Conservation (phyloP, 1,140 invertebrate species). For the Sinella curviseta region DNA sequence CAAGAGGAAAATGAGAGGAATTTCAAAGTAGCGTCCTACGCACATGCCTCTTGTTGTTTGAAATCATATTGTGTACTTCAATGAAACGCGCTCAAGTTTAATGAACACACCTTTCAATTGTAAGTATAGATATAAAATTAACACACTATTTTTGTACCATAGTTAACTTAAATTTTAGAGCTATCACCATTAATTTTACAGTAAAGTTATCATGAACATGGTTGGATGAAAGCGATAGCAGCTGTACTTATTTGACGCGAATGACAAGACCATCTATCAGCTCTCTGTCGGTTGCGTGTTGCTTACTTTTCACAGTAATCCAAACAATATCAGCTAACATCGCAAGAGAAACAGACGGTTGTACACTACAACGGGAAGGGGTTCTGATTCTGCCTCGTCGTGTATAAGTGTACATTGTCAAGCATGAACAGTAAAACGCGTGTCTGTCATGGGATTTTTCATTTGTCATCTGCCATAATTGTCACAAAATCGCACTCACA, state of each 20-base stretch:
- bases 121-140: no score
- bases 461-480: slow-evolving; percentile 6
- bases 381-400: not conserved
- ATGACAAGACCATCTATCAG: slow-evolving; percentile 1
- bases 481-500: slow-evolving; percentile 16
- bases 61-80: no score
- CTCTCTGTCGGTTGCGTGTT: not conserved
- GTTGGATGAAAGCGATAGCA: not conserved
- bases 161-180: no score
- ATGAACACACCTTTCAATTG: no score
- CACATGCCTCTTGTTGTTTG: no score
- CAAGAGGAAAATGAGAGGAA: no score
- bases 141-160: no score
- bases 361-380: no score
- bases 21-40: no score
- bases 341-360: no score
- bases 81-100: no score
- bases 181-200: not conserved
- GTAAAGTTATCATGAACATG: not conserved
- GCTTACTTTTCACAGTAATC: not conserved
- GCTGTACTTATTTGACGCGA: not conserved
- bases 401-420: not conserved
- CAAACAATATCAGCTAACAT: not conserved
- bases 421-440: not conserved
- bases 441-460: slow-evolving; percentile 10